Evolutionary conservation across 1,140 invertebrate genomes (phyloP).

Genomic region (Drosophila suzukii): DNA sequence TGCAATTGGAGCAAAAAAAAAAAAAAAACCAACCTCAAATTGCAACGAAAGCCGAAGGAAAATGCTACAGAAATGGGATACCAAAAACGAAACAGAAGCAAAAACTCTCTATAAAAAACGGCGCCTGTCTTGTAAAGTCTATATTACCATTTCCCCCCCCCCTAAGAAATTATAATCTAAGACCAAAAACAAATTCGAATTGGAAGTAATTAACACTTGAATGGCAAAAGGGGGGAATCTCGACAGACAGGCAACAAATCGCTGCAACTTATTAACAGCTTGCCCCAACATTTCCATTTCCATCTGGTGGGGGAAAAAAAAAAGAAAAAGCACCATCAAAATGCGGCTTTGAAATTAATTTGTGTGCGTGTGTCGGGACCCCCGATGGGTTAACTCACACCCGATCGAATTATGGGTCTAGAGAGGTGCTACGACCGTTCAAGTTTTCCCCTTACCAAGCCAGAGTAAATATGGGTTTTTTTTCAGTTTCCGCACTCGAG

Average conservation of each 20-base stretch:
- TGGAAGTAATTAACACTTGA: slow-evolving; percentile 76
- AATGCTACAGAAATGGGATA: neutral
- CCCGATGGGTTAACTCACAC: slow-evolving; percentile 28
- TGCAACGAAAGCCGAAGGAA: slow-evolving; percentile 11
- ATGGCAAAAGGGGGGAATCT: neutral
- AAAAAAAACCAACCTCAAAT: slow-evolving; percentile 26
- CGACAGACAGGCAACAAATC: slow-evolving; percentile 72
- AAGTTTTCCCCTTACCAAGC: neutral
- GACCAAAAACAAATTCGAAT: slow-evolving; percentile 66
- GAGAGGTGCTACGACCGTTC: slow-evolving; percentile 11
- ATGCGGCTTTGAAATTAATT: slow-evolving; percentile 51
- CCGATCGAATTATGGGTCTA: slow-evolving; percentile 9
- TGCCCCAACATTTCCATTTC: slow-evolving; percentile 4
- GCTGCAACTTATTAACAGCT: slow-evolving; percentile 76
- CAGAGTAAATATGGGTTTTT: neutral
- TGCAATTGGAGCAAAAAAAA: slow-evolving; percentile 4
- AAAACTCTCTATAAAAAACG: slow-evolving; percentile 21
- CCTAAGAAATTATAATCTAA: slow-evolving; percentile 60
- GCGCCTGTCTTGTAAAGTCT: slow-evolving; percentile 28
- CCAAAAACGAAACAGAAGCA: slow-evolving; percentile 5
- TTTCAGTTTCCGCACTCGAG: slow-evolving; percentile 7
- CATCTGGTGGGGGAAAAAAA: neutral
- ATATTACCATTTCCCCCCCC: neutral
- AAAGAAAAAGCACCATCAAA: slow-evolving; percentile 38
- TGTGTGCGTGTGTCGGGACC: slow-evolving; percentile 34